Conservation (phyloP, 2,797 vertebrate genomes). For the Argentina silus region DNA sequence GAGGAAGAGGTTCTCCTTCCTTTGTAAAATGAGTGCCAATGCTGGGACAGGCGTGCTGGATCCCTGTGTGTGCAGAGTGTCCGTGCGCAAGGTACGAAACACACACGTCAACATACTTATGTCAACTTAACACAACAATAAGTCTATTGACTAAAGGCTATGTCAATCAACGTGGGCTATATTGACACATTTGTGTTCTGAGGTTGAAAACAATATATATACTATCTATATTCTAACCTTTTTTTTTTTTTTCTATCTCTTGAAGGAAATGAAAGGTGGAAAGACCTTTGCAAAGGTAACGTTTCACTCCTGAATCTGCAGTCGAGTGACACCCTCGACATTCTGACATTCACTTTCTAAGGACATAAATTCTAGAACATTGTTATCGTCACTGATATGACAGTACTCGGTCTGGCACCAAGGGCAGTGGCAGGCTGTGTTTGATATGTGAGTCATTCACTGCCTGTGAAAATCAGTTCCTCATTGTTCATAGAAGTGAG, state of each 20-base stretch:
- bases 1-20: conserved; percentile 90
- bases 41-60: conserved; percentile 89
- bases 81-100: conserved; percentile 89
- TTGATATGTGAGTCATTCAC: conserved; percentile 5
- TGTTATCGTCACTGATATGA: conserved; percentile 43
- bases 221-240: not conserved
- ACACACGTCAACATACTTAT: not conserved
- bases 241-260: conserved; percentile 47
- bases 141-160: not conserved
- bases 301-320: conserved; percentile 8
- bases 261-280: conserved; percentile 94
- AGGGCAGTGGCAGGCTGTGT: conserved; percentile 17
- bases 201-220: conserved; percentile 15
- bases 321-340: not conserved
- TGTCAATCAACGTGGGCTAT: not conserved
- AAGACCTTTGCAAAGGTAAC: conserved; percentile 95
- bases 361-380: not conserved
- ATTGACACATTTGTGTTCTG: not conserved
- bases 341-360: conserved; percentile 1
- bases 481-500: not conserved
- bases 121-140: not conserved
- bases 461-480: not conserved
- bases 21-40: conserved; percentile 94
- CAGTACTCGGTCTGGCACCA: not conserved
- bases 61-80: conserved; percentile 91